Percentiles rank a stretch among this genome's conserved stretches.
These are phyloP conservation scores for Myodes glareolus DNA, from an alignment of 2,113 vertebrate genomes.

Conservation along the genomic window DNA sequence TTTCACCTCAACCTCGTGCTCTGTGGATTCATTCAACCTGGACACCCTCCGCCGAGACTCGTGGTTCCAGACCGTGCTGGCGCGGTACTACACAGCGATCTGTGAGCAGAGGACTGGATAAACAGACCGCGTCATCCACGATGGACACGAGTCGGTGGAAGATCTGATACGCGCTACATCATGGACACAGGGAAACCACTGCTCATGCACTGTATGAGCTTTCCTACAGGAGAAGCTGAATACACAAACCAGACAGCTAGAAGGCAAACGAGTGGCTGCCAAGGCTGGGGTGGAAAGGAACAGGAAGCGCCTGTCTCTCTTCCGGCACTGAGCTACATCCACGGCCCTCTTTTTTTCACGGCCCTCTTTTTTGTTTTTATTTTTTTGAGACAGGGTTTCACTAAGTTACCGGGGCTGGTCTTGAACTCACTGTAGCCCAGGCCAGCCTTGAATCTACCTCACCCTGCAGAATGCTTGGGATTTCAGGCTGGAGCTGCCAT, in stretches of 20 bases:
- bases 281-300: background rate
- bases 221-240: background rate
- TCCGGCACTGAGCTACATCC: background rate
- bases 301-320: background rate
- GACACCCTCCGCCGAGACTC: no score
- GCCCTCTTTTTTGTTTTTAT: background rate
- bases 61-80: no score
- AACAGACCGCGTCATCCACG: fast-evolving
- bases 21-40: no score
- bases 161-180: fast-evolving
- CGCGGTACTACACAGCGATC: background rate
- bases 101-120: background rate
- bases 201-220: background rate
- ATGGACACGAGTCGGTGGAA: background rate
- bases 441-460: background rate
- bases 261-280: background rate
- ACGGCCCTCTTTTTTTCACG: no score
- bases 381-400: background rate
- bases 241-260: fast-evolving
- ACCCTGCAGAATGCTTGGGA: background rate
- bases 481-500: background rate
- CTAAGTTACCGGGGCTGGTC: background rate
- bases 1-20: no score
- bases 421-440: background rate
- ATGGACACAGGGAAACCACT: background rate